These are phyloP conservation scores for Himalopsyche kuldschensis DNA, from an alignment of 2,888 invertebrate species.

Conservation along the genomic window DNA sequence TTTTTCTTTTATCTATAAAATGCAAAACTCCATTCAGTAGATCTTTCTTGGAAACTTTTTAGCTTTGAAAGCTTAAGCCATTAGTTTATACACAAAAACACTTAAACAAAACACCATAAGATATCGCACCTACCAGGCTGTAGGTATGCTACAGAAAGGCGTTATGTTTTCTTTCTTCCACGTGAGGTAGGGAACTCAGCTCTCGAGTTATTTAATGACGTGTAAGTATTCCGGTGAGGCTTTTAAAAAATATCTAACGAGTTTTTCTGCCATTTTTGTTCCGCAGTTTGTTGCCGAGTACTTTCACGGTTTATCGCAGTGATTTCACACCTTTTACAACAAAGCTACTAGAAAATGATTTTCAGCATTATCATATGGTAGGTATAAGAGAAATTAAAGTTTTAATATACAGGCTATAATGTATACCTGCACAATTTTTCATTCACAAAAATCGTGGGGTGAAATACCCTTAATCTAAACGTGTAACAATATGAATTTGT, in stretches of 20 bases:
- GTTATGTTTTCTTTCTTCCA: not conserved
- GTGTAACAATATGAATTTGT: too few species aligned
- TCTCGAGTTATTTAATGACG: not conserved
- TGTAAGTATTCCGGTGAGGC: conserved; percentile 1
- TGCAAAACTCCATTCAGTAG: not conserved
- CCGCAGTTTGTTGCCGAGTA: not conserved
- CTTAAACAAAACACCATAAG: not conserved
- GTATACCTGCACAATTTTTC: too few species aligned
- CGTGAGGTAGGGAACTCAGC: not conserved
- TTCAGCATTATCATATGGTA: not conserved
- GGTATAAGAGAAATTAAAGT: not conserved
- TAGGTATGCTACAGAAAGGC: not conserved
- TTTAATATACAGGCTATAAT: not conserved
- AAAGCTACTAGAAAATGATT: not conserved
- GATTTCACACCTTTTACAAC: not conserved
- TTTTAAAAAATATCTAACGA: not conserved
- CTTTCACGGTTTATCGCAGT: not conserved
- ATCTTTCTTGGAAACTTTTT: not conserved
- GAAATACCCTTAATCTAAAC: too few species aligned
- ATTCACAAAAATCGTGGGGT: too few species aligned
- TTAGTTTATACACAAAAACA: not conserved
- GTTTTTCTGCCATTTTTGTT: not conserved
- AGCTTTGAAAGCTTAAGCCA: not conserved
- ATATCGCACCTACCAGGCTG: not conserved
- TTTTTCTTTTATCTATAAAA: too few species aligned